Evolutionary conservation across 2,888 invertebrate species (phyloP).

Genomic region (Diadromus collaris): DNA sequence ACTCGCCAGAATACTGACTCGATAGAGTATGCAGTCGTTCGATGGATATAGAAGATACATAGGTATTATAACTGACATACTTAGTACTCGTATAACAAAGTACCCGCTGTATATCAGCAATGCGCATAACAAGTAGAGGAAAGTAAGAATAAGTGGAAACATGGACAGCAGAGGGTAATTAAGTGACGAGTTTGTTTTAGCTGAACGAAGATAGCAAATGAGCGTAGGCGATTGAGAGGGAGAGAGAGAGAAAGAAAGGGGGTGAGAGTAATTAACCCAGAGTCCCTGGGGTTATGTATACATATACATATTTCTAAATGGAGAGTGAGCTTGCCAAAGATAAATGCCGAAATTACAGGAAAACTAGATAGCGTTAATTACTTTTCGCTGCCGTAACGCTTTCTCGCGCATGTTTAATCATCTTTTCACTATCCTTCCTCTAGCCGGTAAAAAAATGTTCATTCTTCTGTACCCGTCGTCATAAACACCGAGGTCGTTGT

Average conservation of each 20-base stretch:
- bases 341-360: constrained; percentile 47
- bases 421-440: constrained; percentile 27
- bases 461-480: not conserved
- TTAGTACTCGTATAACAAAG: constrained; percentile 15
- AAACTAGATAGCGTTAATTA: constrained; percentile 52
- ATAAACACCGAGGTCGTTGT: not conserved
- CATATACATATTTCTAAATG: constrained; percentile 36
- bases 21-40: constrained; percentile 14
- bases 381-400: constrained; percentile 36
- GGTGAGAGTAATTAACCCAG: constrained; percentile 50
- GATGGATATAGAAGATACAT: constrained; percentile 9
- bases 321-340: constrained; percentile 45
- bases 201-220: constrained; percentile 41
- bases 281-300: constrained; percentile 27
- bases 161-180: constrained; percentile 68
- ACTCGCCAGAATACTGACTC: not conserved
- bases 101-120: constrained; percentile 41
- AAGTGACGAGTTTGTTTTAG: constrained; percentile 68
- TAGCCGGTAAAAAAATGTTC: not conserved
- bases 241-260: constrained; percentile 10
- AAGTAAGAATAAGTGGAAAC: constrained; percentile 62
- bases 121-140: constrained; percentile 54
- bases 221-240: constrained; percentile 25
- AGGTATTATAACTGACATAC: not conserved
- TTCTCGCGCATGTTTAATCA: constrained; percentile 11